phyloP scores from a whole-genome alignment of 2,113 vertebrate genomes.

The Phyllopteryx taeniolatus region DNA sequence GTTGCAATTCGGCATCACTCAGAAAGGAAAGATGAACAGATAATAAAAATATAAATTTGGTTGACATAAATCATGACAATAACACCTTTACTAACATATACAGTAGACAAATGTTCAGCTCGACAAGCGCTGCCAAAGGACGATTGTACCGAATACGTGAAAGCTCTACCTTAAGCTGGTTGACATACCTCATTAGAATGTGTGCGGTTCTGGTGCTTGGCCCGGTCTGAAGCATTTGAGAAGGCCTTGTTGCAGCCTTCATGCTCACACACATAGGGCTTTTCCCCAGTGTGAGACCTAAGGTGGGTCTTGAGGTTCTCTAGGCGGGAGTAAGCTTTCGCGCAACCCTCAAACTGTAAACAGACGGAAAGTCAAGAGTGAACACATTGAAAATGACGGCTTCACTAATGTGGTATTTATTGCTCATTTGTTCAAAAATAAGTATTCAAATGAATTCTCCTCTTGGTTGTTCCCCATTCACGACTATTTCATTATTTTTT shows the following conservation, averaged over 20 bases:
- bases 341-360: conserved; percentile 93
- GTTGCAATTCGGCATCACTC: neutral
- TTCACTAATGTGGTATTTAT: too few species aligned
- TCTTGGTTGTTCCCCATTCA: too few species aligned
- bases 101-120: neutral
- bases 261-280: conserved; percentile 95
- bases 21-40: neutral
- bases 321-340: conserved; percentile 95
- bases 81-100: neutral
- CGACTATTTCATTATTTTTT: too few species aligned
- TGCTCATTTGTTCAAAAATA: too few species aligned
- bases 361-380: conserved; percentile 17
- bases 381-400: conserved; percentile 14
- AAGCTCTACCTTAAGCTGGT: too few species aligned
- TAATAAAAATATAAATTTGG: neutral
- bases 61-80: neutral
- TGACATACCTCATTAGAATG: conserved; percentile 93
- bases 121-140: neutral
- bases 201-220: conserved; percentile 98
- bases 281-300: conserved; percentile 96
- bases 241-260: conserved; percentile 99
- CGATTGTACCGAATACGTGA: too few species aligned
- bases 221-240: conserved; percentile 96
- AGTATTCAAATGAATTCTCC: too few species aligned
- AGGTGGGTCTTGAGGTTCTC: conserved; percentile 99